A percentile compares a stretch with the other conserved stretches of the same genome.
Evolutionary conservation across 92 coral and sea anemone species (phyloP).

Genomic region (Galaxea fascicularis): DNA sequence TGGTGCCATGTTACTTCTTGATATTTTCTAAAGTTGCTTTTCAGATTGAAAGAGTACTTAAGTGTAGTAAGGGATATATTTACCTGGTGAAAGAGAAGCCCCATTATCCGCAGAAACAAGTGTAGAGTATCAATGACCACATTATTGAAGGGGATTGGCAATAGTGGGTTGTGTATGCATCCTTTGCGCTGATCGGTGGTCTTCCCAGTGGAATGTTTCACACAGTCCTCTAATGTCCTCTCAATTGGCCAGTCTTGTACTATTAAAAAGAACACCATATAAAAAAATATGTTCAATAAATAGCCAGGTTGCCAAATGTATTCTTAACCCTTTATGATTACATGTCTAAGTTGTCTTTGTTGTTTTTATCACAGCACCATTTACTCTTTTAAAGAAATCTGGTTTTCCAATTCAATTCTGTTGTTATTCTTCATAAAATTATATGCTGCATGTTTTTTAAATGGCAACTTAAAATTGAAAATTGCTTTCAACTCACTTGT

Average conservation of each 20-base stretch:
- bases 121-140: conserved; percentile 33
- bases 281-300: background rate
- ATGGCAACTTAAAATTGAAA: background rate
- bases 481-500: conserved; percentile 14
- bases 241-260: conserved; percentile 37
- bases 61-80: background rate
- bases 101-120: conserved; percentile 25
- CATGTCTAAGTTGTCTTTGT: no score
- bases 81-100: conserved; percentile 29
- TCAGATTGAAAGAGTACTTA: no score
- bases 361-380: no score
- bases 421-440: no score
- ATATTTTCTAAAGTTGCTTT: no score
- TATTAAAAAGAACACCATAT: background rate
- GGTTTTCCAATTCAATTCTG: no score
- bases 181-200: conserved; percentile 21
- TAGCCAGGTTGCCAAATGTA: no score
- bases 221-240: background rate
- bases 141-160: conserved; percentile 7
- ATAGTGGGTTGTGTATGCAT: conserved; percentile 7
- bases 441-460: no score
- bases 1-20: no score
- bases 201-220: background rate
- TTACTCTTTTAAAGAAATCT: background rate
- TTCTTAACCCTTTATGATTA: no score